Percentiles rank a stretch among this genome's conserved stretches.
Evolutionary conservation across 2,797 vertebrate species (phyloP).

Genomic region (Mergus octosetaceus): DNA sequence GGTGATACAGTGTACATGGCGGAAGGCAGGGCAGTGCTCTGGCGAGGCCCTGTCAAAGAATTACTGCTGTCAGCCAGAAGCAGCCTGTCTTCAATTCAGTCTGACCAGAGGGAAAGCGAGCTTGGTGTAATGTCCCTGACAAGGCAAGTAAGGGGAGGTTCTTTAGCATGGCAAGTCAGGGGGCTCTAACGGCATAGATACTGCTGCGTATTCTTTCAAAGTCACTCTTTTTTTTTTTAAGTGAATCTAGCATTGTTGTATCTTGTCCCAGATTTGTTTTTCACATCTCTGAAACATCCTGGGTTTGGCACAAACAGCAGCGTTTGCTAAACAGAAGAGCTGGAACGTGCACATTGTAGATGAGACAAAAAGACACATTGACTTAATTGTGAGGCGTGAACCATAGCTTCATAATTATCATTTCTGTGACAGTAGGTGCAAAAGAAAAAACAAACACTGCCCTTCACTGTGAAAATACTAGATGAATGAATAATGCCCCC

Average conservation of each 20-base stretch:
- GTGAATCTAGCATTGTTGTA: neutral
- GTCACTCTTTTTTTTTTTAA: neutral
- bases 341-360: neutral
- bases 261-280: neutral
- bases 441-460: neutral
- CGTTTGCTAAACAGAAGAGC: neutral
- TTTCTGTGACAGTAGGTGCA: neutral
- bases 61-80: neutral
- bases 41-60: neutral
- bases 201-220: neutral
- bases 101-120: neutral
- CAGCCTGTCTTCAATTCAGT: neutral
- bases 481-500: neutral
- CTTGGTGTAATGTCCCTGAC: neutral
- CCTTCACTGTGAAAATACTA: constrained; percentile 30
- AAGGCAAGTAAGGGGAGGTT: neutral
- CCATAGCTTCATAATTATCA: neutral
- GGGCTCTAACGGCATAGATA: neutral
- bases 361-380: neutral
- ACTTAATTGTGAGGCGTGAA: neutral
- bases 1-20: neutral
- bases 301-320: neutral
- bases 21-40: neutral
- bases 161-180: neutral
- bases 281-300: neutral